Percentiles rank a stretch among this genome's conserved stretches.
These are phyloP conservation scores for Orbicella faveolata DNA, from an alignment of 64 coral and sea anemone species.

Conservation along the genomic window DNA sequence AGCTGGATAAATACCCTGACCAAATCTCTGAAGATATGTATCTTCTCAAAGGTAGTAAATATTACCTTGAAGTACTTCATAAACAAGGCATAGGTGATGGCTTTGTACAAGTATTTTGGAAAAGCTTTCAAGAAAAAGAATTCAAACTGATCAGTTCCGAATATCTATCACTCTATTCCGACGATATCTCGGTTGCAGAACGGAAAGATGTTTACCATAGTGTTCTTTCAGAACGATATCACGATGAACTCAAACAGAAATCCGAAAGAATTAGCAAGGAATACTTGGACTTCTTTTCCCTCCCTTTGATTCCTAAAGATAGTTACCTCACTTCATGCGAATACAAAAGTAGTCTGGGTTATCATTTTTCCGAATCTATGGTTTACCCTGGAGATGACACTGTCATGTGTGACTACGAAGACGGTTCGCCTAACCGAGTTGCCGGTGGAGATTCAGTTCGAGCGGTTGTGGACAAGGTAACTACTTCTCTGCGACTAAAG, in stretches of 20 bases:
- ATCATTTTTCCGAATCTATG: not conserved
- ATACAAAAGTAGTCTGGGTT: not conserved
- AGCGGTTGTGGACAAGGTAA: not conserved
- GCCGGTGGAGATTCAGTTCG: not conserved
- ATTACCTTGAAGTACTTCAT: slow-evolving; percentile 63
- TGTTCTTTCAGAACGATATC: not conserved
- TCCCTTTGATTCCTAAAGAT: slow-evolving; percentile 3
- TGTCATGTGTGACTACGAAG: not conserved
- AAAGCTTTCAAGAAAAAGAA: not conserved
- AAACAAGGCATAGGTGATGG: not conserved
- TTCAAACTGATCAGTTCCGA: slow-evolving; percentile 16
- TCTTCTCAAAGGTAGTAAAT: slow-evolving; percentile 32
- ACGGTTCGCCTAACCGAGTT: not conserved
- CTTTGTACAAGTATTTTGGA: slow-evolving; percentile 24
- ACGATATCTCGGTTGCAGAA: not conserved
- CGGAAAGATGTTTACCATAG: not conserved
- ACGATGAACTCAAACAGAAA: not conserved
- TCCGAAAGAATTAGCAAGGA: not conserved
- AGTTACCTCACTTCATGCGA: not conserved
- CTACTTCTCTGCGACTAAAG: not conserved
- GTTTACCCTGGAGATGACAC: slow-evolving; percentile 3
- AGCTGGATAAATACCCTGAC: slow-evolving; percentile 43
- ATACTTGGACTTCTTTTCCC: slow-evolving; percentile 1
- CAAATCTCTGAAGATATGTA: slow-evolving; percentile 38
- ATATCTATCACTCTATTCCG: not conserved